Evolutionary conservation across 2,888 invertebrate genomes (phyloP).

Genomic region (Microctonus hyperodae): DNA sequence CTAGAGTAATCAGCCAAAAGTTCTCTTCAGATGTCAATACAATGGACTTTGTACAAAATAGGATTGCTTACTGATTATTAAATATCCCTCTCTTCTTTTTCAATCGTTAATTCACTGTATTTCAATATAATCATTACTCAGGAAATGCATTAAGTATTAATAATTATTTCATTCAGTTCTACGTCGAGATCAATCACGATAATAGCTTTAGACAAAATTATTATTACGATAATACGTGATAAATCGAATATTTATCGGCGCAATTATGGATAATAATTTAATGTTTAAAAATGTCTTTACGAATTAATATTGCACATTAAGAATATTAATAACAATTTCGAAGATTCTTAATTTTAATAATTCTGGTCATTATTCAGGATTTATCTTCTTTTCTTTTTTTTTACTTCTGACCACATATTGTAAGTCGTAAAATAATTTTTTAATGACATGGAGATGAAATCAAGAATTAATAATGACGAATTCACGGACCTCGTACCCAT

Average conservation of each 20-base stretch:
- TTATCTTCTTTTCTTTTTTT: no score
- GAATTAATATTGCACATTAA: no score
- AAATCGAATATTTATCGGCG: neutral
- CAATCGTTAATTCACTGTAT: neutral
- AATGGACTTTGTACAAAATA: neutral
- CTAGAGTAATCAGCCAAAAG: neutral
- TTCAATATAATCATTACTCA: neutral
- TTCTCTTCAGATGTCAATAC: neutral
- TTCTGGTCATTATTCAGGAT: no score
- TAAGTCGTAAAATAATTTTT: neutral
- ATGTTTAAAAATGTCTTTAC: no score
- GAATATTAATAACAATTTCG: no score
- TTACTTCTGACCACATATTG: no score
- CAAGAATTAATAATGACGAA: conserved; percentile 12
- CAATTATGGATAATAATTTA: neutral
- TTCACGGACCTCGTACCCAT: conserved; percentile 8
- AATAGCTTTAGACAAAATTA: neutral
- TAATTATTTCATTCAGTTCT: neutral
- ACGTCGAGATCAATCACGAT: neutral
- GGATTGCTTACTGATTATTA: neutral
- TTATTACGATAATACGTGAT: neutral
- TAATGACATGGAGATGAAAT: conserved; percentile 3
- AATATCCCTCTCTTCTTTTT: neutral
- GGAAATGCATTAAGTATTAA: neutral
- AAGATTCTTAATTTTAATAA: no score